Evolutionary conservation across 2,113 vertebrate species (phyloP), one percentile per base, ranked within the genome.

Genomic region (Urocolius indicus): DNA sequence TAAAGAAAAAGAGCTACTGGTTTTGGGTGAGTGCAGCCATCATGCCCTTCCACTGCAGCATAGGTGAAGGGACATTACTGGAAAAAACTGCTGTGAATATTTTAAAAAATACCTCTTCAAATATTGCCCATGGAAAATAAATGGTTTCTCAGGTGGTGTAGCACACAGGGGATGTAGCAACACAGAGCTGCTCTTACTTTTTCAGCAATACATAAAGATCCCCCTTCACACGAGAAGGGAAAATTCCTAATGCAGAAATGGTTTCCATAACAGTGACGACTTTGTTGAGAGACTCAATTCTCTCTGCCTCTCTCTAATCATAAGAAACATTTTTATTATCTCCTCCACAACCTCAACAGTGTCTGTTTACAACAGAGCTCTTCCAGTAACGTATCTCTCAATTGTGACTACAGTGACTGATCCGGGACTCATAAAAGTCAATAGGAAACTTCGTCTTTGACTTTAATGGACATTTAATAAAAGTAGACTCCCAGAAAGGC

Each of bases 181-280:
- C 20, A 13, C 15, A 11, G 29, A 34, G 61, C 41, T 62, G 68
- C 38, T 54, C 34, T 19, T 26, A 12, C 41, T 61, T 30, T 9
- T 11, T n/a, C 24, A 9, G 59, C 29, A 34, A 38, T 8, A 34
- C 1, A 0, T n/a, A 38, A 59, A 59, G 46, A 48, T 52, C 82
- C 26, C 48, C 8, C 5, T 30, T 43, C 34, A 13, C 23, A 51
- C 8, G 24, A 66, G n/a, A 36, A 15, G 18, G 22, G 43, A 43
- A 65, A 55, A 14, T 29, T 30, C 7, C 0, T 1, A 58, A 34
- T 2, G n/a, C 65, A 72, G 58, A 58, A 77, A 54, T 0, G 0
- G 61, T 23, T 78, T 15, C 66, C 63, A 66, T 52, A 65, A 71
- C 65, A 68, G 23, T 4, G 2, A 46, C 1, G 19, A 24, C 24